These are phyloP conservation scores for Acleris literana DNA, from an alignment of 2,888 invertebrate species.

Conservation along the genomic window DNA sequence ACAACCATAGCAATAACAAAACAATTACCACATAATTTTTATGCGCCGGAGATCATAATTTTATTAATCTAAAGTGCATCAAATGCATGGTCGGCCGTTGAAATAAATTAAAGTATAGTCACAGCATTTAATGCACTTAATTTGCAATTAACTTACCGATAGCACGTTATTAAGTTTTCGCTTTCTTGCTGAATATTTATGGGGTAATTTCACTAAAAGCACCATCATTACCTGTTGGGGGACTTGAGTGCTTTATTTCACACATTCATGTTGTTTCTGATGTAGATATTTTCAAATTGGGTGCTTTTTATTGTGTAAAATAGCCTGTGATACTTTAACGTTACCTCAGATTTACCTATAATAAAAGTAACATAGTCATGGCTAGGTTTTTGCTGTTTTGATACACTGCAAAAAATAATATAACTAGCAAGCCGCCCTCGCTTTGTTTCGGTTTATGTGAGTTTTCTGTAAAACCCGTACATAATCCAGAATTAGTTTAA, in stretches of 20 bases:
- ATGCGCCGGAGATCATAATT: not conserved
- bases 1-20: constrained; percentile 2
- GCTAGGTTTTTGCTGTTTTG: too few relatives aligned
- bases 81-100: constrained; percentile 43
- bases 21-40: not conserved
- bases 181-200: constrained; percentile 77
- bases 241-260: constrained; percentile 50
- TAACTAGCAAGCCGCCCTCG: too few relatives aligned
- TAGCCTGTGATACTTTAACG: constrained; percentile 1
- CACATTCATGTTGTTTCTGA: constrained; percentile 38
- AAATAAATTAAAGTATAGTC: constrained; percentile 30
- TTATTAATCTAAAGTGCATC: constrained; percentile 34
- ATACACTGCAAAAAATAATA: too few relatives aligned
- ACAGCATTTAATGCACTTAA: constrained; percentile 60
- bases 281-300: constrained; percentile 6
- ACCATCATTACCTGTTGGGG: constrained; percentile 61
- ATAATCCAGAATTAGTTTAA: too few relatives aligned
- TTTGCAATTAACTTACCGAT: constrained; percentile 73
- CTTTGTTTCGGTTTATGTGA: too few relatives aligned
- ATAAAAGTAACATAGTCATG: too few relatives aligned
- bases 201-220: constrained; percentile 81
- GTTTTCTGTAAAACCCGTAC: too few relatives aligned
- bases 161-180: constrained; percentile 70
- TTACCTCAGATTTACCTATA: not conserved
- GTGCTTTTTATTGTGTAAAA: not conserved